Conservation (phyloP, 2,888 invertebrate species). For the Callimorpha dominula region DNA sequence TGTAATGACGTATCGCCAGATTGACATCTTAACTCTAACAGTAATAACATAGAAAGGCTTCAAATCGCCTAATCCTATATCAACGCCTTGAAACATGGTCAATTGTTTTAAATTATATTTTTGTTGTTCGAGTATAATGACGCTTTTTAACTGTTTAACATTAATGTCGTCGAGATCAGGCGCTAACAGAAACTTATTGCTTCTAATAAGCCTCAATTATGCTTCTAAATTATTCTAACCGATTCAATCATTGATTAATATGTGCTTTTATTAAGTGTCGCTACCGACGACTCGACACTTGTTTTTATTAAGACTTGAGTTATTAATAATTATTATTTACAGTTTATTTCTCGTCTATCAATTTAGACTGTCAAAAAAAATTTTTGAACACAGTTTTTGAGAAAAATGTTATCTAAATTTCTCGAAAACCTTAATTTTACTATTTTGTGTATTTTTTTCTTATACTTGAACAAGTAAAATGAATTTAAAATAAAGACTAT, state of each 20-base stretch:
- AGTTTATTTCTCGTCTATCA: neutral
- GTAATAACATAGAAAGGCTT: conserved; percentile 83
- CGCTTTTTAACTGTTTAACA: conserved; percentile 50
- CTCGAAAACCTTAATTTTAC: too few species aligned
- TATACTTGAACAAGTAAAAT: conserved; percentile 56
- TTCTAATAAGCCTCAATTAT: conserved; percentile 28
- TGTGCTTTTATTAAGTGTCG: conserved; percentile 4
- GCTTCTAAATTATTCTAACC: conserved; percentile 34
- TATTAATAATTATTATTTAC: neutral
- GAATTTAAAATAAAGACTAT: conserved; percentile 43
- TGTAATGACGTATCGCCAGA: conserved; percentile 69
- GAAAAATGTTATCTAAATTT: too few species aligned
- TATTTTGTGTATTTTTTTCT: neutral
- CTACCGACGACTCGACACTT: neutral
- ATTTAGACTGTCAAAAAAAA: neutral
- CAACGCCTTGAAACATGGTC: conserved; percentile 61
- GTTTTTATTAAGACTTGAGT: neutral
- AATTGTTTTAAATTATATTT: conserved; percentile 67
- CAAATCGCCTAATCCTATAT: conserved; percentile 79
- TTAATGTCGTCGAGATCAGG: conserved; percentile 29
- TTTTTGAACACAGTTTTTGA: too few species aligned
- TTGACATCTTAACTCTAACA: conserved; percentile 79
- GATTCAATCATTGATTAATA: conserved; percentile 7
- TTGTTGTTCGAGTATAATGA: conserved; percentile 63
- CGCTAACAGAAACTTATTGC: conserved; percentile 41